Conservation (phyloP, 1,140 invertebrate genomes). For the Heliothis virescens region DNA sequence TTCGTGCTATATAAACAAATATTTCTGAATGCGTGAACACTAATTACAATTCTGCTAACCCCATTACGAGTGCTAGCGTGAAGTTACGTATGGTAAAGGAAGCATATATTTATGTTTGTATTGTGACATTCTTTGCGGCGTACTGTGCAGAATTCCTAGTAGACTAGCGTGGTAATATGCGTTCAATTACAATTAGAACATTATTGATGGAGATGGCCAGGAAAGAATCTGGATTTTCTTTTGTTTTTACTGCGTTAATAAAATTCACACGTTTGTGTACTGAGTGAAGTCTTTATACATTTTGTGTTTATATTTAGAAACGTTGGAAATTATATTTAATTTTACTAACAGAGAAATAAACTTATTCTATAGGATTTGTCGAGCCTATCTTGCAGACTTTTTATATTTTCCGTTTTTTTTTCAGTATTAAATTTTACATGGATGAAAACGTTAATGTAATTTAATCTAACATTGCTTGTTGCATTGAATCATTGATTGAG, state of each 20-base stretch:
- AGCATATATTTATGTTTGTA: constrained; percentile 17
- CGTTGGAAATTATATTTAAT: too few relatives aligned
- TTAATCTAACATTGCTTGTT: too few relatives aligned
- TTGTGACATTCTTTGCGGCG: constrained; percentile 18
- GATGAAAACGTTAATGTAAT: too few relatives aligned
- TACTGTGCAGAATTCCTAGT: constrained; percentile 14
- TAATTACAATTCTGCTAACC: constrained; percentile 14
- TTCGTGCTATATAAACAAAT: too few relatives aligned
- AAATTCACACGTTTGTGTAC: background rate
- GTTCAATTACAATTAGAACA: background rate
- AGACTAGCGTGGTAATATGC: background rate
- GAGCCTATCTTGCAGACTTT: too few relatives aligned
- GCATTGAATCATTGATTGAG: too few relatives aligned
- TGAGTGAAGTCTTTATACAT: too few relatives aligned
- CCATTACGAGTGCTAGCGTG: constrained; percentile 17
- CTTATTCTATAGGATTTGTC: too few relatives aligned
- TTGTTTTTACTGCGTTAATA: background rate
- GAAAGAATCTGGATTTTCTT: background rate
- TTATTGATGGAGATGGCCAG: background rate
- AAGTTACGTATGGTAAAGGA: constrained; percentile 23
- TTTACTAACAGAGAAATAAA: too few relatives aligned
- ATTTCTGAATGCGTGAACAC: background rate
- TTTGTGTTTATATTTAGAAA: too few relatives aligned
- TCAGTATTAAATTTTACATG: too few relatives aligned
- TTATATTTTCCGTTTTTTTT: too few relatives aligned